Conservation (phyloP, 2,888 invertebrate species). For the Campoplex capitator region DNA sequence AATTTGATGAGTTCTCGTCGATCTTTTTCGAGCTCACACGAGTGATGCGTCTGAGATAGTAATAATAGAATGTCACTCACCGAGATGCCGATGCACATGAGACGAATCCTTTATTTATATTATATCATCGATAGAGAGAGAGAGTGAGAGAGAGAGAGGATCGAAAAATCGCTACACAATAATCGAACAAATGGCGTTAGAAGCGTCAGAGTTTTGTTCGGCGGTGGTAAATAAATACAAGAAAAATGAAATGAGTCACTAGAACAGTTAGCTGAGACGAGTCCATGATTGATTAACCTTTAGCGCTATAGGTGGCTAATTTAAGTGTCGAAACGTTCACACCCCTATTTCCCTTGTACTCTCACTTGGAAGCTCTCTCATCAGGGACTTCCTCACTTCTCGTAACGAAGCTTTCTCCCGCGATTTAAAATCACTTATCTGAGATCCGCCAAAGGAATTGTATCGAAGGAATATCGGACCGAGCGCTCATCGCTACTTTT, state of each 20-base stretch:
- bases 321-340: constrained; percentile 78
- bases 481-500: constrained; percentile 61
- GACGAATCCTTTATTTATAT: constrained; percentile 41
- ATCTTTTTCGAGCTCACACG: constrained; percentile 64
- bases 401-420: constrained; percentile 71
- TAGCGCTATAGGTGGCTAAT: constrained; percentile 84
- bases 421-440: constrained; percentile 81
- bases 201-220: constrained; percentile 17
- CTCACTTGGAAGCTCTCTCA: constrained; percentile 69
- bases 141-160: too few relatives aligned
- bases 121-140: constrained; percentile 40
- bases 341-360: constrained; percentile 69
- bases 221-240: constrained; percentile 53
- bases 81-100: constrained; percentile 18
- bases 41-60: constrained; percentile 44
- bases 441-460: constrained; percentile 78
- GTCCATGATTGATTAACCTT: constrained; percentile 82
- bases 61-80: constrained; percentile 62
- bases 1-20: constrained; percentile 54
- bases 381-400: constrained; percentile 50
- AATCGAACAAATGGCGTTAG: background rate
- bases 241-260: constrained; percentile 79
- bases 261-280: constrained; percentile 73
- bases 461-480: constrained; percentile 72
- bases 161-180: constrained; percentile 23